Evolutionary conservation across 2,888 invertebrate genomes (phyloP), one percentile per base, ranked within the genome.

Genomic region (Oscheius sp.): DNA sequence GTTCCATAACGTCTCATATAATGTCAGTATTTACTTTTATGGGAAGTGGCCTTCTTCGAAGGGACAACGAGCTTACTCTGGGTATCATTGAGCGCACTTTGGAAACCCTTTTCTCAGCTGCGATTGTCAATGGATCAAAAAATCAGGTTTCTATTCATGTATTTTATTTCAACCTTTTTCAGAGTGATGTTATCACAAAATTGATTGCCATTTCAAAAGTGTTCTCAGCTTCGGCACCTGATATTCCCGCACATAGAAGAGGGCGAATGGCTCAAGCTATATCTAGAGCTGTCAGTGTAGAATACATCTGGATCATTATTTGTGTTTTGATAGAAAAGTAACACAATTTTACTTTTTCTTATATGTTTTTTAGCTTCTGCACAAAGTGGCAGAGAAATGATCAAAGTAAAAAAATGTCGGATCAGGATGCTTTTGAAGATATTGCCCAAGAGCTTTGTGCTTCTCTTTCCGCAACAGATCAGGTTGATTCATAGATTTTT

Each of bases 11-110:
- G 18, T 93, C 95, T 87, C 95, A 96, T 86, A 93, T 96, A 2
- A 96, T 98, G 93, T 93, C 95, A 25, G 94, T 99, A 83, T 99
- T 99, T 89, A 96, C 97, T 0, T 99, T 98, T 88, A 95, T 99
- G 93, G 98, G 98, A 0, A 94, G 94, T 0, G 94, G 94, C 0
- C 93, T 98, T 12, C 91, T 97, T 0, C 63, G 80, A 25, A 85
- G 82, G 72, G 87, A 87, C 76, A 86, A 87, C 72, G 86, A 85
- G 27, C 46, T 86, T 63, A 87, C 87, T 7, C 74, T 87, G 12
- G 72, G 75, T 9, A 84, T 87, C 27, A 78, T 87, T 49, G 86
- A 87, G 61, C 80, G 84, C 25, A 82, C 87, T 6, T 74, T 87
- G 7, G 76, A 81, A 45, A 81, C 86, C 1, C 78, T 87, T 1